A percentile compares a stretch with the other conserved stretches of the same genome.
These are phyloP conservation scores for Lordiphosa fenestrarum DNA, from an alignment of 2,888 invertebrate genomes.

Conservation along the genomic window DNA sequence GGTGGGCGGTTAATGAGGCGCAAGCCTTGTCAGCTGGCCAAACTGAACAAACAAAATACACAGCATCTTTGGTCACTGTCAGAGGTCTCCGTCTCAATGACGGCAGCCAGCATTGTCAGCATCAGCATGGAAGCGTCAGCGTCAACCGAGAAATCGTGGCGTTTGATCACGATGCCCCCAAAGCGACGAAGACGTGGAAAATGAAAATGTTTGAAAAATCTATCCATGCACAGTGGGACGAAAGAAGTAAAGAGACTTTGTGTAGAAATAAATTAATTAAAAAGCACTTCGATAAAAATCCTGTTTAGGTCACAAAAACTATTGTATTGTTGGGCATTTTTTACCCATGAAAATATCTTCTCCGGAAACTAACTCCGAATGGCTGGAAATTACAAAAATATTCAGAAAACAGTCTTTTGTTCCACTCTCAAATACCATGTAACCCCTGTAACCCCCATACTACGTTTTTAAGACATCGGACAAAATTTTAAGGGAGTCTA, in stretches of 20 bases:
- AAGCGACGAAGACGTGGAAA: conserved; percentile 42
- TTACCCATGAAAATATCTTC: no score
- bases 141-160: conserved; percentile 53
- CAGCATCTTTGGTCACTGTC: conserved; percentile 32
- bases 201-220: conserved; percentile 54
- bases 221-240: conserved; percentile 36
- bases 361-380: no score
- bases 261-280: no score
- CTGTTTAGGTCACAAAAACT: no score
- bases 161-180: conserved; percentile 64
- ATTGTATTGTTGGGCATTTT: no score
- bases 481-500: no score
- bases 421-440: no score
- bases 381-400: no score
- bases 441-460: no score
- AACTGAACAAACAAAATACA: conserved; percentile 5
- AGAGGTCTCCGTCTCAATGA: conserved; percentile 29
- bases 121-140: conserved; percentile 17
- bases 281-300: no score
- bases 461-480: no score
- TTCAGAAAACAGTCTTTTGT: no score
- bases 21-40: conserved; percentile 36
- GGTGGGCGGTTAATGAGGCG: conserved; percentile 35
- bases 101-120: conserved; percentile 37
- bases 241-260: background rate